Conservation (phyloP, 2,113 vertebrate species). For the Perccottus glenii region DNA sequence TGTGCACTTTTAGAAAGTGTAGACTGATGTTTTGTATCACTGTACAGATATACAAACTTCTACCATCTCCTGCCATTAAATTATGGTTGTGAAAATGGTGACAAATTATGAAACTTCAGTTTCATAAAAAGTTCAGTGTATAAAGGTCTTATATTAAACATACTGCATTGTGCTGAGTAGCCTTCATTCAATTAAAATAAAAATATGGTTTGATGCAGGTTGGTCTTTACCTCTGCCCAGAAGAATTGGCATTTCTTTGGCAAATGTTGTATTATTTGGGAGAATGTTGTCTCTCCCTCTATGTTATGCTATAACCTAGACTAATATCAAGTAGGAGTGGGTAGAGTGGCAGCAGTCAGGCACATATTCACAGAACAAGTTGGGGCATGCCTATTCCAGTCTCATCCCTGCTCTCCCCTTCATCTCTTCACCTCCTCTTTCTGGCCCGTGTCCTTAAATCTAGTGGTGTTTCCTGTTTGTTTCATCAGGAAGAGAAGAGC, state of each 20-base stretch:
- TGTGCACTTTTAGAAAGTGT: constrained; percentile 19
- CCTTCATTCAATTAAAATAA: background rate
- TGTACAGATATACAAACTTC: constrained; percentile 4
- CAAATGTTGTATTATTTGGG: background rate
- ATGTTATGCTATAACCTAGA: background rate
- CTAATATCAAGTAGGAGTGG: background rate
- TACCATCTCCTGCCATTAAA: background rate
- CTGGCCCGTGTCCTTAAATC: background rate
- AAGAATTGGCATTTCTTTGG: background rate
- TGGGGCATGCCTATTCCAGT: background rate
- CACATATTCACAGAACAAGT: background rate
- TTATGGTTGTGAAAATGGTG: constrained; percentile 2
- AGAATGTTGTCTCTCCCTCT: background rate
- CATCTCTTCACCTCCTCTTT: background rate
- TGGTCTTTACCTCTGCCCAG: background rate
- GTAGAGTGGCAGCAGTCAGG: background rate
- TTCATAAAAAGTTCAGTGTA: too few relatives aligned
- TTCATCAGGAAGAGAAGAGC: constrained; percentile 35
- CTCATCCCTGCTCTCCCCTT: background rate
- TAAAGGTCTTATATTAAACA: too few relatives aligned
- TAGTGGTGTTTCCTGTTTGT: constrained; percentile 20
- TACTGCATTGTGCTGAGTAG: too few relatives aligned
- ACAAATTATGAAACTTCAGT: too few relatives aligned
- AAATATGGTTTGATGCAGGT: background rate
- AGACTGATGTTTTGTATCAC: constrained; percentile 42